A percentile compares a stretch with the other conserved stretches of the same genome.
phyloP scores from a whole-genome alignment of 2,113 vertebrate species.

The Ictalurus furcatus region DNA sequence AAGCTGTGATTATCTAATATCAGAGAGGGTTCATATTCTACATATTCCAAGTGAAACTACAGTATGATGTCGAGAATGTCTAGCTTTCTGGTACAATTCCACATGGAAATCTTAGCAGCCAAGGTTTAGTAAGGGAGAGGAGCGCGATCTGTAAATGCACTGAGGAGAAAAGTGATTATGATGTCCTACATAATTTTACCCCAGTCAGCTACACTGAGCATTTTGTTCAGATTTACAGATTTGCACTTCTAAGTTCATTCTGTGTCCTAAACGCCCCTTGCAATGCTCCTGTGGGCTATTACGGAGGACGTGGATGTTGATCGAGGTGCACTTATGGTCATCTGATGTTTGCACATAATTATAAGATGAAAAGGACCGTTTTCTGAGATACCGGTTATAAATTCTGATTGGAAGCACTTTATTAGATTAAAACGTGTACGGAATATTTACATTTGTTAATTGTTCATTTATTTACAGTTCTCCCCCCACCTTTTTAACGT shows the following conservation, averaged over 20 bases:
- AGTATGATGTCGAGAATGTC: not conserved
- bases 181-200: not conserved
- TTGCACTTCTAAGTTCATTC: not conserved
- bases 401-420: not conserved
- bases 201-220: not conserved
- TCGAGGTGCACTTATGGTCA: not conserved
- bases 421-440: not conserved
- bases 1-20: not conserved
- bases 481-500: not conserved
- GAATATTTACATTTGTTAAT: not conserved
- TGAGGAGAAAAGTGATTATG: not conserved
- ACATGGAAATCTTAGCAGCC: not conserved
- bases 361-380: not conserved
- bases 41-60: not conserved
- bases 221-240: not conserved
- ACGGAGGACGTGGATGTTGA: not conserved
- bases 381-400: not conserved
- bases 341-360: not conserved
- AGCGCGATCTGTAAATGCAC: not conserved
- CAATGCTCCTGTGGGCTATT: not conserved
- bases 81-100: not conserved
- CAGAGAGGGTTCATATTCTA: not conserved
- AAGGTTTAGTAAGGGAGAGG: not conserved
- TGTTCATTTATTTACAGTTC: not conserved
- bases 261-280: not conserved